A percentile compares a stretch with the other conserved stretches of the same genome.
These are phyloP conservation scores for Papilio elwesi DNA, from an alignment of 2,888 invertebrate genomes.

Conservation along the genomic window DNA sequence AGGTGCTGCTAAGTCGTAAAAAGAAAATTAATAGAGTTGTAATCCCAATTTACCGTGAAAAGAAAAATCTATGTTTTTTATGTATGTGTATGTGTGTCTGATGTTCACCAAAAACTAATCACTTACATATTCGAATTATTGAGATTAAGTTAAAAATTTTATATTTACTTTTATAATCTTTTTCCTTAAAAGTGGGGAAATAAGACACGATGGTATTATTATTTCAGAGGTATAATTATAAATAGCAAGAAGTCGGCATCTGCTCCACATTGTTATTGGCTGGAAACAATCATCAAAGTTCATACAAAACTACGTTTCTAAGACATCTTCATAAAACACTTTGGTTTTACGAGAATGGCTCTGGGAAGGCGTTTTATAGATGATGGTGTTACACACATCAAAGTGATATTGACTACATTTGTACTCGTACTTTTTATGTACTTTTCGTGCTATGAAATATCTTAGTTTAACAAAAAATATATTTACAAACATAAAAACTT, in stretches of 20 bases:
- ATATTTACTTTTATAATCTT: no score
- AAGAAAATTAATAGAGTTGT: no score
- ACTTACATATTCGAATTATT: no score
- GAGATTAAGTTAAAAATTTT: no score
- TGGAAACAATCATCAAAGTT: conserved; percentile 32
- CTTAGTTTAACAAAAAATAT: neutral
- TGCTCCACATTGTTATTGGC: conserved; percentile 24
- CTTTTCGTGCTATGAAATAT: conserved; percentile 3
- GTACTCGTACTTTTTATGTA: conserved; percentile 19
- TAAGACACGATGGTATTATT: no score
- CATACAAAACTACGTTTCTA: conserved; percentile 23
- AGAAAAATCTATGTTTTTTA: no score
- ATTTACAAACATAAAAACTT: neutral
- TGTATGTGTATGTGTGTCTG: no score
- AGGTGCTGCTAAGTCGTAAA: no score
- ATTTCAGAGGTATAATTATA: neutral
- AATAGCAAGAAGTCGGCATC: conserved; percentile 13
- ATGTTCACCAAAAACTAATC: no score
- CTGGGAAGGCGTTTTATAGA: conserved; percentile 9
- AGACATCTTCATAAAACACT: conserved; percentile 29
- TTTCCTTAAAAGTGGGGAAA: no score
- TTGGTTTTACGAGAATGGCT: conserved; percentile 29
- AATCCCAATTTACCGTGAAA: no score
- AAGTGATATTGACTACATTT: conserved; percentile 18
- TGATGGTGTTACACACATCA: conserved; percentile 29